A percentile compares a stretch with the other conserved stretches of the same genome.
These are phyloP conservation scores for Desoria tigrina DNA, from an alignment of 2,888 invertebrate species.

Conservation along the genomic window DNA sequence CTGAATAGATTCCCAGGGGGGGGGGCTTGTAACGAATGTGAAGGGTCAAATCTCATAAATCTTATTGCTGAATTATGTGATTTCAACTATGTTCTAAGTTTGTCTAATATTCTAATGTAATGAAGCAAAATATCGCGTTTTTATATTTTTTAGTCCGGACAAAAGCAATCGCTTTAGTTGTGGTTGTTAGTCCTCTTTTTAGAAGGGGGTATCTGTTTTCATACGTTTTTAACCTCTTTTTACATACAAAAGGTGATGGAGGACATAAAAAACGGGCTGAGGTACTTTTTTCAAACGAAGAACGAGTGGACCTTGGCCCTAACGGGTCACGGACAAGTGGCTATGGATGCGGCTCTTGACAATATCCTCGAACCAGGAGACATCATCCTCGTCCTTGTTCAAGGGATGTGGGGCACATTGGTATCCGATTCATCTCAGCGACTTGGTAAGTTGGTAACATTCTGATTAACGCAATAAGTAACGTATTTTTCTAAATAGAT, in stretches of 20 bases:
- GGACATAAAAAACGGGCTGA: constrained; percentile 12
- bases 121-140: too few species aligned
- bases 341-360: constrained; percentile 6
- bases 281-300: constrained; percentile 18
- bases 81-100: too few species aligned
- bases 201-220: too few species aligned
- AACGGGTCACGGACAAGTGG: neutral
- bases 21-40: too few species aligned
- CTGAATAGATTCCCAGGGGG: too few species aligned
- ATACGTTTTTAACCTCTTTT: neutral
- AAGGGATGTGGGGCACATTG: constrained; percentile 12
- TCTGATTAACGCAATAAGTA: too few species aligned
- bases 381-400: constrained; percentile 1
- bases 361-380: constrained; percentile 21
- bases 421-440: neutral
- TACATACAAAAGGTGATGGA: constrained; percentile 17
- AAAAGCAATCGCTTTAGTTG: too few species aligned
- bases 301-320: constrained; percentile 10
- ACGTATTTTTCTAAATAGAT: neutral
- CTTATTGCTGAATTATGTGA: too few species aligned
- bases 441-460: neutral
- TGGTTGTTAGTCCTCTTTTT: too few species aligned
- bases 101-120: too few species aligned
- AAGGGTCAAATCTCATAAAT: too few species aligned
- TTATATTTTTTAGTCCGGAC: too few species aligned